Evolutionary conservation across 35 echinoderm and acorn worm genomes (phyloP).

Genomic region (Anneissia japonica): DNA sequence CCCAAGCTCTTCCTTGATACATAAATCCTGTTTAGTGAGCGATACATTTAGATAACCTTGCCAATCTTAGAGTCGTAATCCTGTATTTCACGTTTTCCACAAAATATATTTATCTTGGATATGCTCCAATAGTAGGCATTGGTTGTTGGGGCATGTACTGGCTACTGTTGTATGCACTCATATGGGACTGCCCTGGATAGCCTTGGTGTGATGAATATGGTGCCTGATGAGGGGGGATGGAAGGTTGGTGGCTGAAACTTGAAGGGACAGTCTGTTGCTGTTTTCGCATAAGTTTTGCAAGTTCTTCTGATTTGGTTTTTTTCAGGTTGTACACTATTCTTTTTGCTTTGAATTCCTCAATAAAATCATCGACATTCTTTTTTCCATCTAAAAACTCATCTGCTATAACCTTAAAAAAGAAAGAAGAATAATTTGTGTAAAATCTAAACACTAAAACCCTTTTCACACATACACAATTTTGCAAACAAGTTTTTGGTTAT

Average conservation of each 20-base stretch:
- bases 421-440: no score
- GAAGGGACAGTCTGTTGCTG: background rate
- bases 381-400: conserved; percentile 72
- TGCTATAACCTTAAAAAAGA: conserved; percentile 62
- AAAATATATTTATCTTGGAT: background rate
- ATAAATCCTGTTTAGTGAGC: no score
- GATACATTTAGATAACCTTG: no score
- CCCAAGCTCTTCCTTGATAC: no score
- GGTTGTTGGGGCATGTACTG: background rate
- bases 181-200: background rate
- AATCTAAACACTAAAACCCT: no score
- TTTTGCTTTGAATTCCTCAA: conserved; percentile 62
- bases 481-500: no score
- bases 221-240: background rate
- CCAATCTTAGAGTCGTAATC: no score
- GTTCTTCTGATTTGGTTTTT: conserved; percentile 88
- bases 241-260: background rate
- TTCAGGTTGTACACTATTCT: conserved; percentile 51
- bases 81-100: no score
- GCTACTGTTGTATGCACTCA: background rate
- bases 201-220: conserved; percentile 1
- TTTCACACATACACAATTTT: no score
- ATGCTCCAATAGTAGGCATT: background rate
- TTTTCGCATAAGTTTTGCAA: conserved; percentile 52
- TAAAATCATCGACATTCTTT: conserved; percentile 44